These are phyloP conservation scores for Volucella inanis DNA, from an alignment of 2,888 invertebrate species.

Conservation along the genomic window DNA sequence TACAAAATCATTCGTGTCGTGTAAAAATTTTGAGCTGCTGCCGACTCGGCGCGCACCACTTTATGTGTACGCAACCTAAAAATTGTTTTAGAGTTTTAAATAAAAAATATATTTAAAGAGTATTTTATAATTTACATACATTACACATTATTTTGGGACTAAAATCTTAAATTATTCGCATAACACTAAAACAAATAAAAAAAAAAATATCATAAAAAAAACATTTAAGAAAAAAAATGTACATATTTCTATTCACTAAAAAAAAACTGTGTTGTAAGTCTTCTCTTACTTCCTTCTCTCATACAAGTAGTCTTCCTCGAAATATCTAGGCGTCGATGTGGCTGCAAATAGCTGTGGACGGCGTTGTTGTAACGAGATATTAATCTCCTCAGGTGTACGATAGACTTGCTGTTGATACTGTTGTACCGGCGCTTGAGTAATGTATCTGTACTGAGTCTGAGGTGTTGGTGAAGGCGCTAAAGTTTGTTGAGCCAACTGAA, in stretches of 20 bases:
- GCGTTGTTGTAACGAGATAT: constrained; percentile 92
- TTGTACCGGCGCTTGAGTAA: constrained; percentile 81
- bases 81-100: constrained; percentile 47
- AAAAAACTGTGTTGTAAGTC: not conserved
- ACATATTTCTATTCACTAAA: constrained; percentile 63
- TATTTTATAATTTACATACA: constrained; percentile 71
- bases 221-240: constrained; percentile 47
- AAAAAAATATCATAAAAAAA: constrained; percentile 44
- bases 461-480: constrained; percentile 81
- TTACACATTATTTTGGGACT: constrained; percentile 73
- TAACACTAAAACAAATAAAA: constrained; percentile 53
- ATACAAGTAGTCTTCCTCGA: constrained; percentile 82
- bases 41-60: too few relatives aligned
- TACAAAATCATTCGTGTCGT: not conserved
- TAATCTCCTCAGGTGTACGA: constrained; percentile 93
- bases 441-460: constrained; percentile 81
- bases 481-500: constrained; percentile 77
- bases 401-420: constrained; percentile 88
- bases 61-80: too few relatives aligned
- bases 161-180: constrained; percentile 60
- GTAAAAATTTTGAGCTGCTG: constrained; percentile 22
- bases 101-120: constrained; percentile 55
- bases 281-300: constrained; percentile 80
- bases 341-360: constrained; percentile 84
- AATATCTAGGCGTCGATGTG: constrained; percentile 82